phyloP scores from a whole-genome alignment of 2,113 vertebrate species.

The Tachysurus fulvidraco region DNA sequence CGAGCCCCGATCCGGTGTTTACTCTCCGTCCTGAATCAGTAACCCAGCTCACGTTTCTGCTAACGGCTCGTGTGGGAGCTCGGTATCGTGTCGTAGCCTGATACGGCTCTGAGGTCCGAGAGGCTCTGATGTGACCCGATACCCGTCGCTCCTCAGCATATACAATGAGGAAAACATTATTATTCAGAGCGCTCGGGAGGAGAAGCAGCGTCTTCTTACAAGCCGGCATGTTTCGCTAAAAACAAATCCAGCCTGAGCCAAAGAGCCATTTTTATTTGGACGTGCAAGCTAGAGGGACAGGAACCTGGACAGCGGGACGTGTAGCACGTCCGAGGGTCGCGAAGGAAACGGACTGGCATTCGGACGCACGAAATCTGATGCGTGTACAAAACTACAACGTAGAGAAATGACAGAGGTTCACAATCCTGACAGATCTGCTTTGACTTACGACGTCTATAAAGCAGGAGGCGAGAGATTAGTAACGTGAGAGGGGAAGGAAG shows the following conservation, averaged over 20 bases:
- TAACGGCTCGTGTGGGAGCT: neutral
- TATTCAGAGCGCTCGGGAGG: too few relatives aligned
- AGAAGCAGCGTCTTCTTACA: too few relatives aligned
- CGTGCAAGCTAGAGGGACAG: neutral
- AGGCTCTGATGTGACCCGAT: neutral
- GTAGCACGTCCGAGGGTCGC: too few relatives aligned
- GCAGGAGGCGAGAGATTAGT: too few relatives aligned
- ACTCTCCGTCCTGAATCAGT: neutral
- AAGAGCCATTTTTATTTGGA: neutral
- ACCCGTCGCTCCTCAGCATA: neutral
- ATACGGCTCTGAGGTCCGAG: neutral
- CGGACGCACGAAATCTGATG: neutral
- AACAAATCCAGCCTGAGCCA: neutral
- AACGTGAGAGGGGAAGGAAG: neutral
- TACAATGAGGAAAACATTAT: neutral
- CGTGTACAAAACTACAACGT: neutral
- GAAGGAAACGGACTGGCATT: neutral
- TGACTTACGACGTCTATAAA: neutral
- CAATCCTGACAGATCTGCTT: neutral
- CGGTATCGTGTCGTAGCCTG: neutral
- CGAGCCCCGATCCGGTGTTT: neutral
- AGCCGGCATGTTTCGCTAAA: neutral
- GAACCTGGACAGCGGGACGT: neutral
- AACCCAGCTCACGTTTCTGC: slow-evolving; percentile 41
- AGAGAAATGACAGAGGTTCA: neutral